Evolutionary conservation across 2,888 invertebrate species (phyloP).

Genomic region (Amphipyra tragopoginis): DNA sequence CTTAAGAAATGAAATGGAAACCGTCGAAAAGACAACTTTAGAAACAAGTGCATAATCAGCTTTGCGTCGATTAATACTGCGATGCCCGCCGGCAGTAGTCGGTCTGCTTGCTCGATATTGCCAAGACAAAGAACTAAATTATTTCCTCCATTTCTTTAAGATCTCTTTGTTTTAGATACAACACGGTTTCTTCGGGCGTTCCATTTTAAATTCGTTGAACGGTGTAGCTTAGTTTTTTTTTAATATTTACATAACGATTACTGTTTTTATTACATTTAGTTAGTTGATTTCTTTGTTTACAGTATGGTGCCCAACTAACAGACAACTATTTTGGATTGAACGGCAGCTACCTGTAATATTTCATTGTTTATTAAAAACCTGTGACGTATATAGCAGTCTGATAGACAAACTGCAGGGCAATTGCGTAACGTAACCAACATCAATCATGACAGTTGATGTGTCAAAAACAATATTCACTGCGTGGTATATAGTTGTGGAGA

Average conservation of each 20-base stretch:
- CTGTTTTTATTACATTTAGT: background rate
- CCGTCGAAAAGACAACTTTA: constrained; percentile 73
- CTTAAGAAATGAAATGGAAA: constrained; percentile 69
- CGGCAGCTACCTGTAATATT: too few species aligned
- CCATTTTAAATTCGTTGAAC: constrained; percentile 35
- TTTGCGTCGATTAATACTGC: constrained; percentile 87
- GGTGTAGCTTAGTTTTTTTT: constrained; percentile 31
- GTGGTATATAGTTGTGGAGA: too few species aligned
- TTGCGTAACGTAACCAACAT: too few species aligned
- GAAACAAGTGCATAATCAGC: constrained; percentile 85
- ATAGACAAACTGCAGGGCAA: too few species aligned
- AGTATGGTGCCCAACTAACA: too few species aligned
- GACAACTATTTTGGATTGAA: too few species aligned
- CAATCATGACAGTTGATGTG: too few species aligned
- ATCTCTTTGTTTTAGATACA: constrained; percentile 82
- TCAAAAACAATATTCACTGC: too few species aligned
- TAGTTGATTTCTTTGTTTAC: too few species aligned
- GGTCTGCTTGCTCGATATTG: constrained; percentile 79
- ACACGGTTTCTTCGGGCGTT: constrained; percentile 58
- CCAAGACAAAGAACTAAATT: constrained; percentile 87
- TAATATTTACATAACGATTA: constrained; percentile 15
- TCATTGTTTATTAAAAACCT: too few species aligned
- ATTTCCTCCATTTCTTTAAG: constrained; percentile 83
- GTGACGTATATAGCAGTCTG: too few species aligned
- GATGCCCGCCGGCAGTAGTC: constrained; percentile 73